Evolutionary conservation across 2,888 invertebrate genomes (phyloP).

Genomic region (Cheilosia vulpina): DNA sequence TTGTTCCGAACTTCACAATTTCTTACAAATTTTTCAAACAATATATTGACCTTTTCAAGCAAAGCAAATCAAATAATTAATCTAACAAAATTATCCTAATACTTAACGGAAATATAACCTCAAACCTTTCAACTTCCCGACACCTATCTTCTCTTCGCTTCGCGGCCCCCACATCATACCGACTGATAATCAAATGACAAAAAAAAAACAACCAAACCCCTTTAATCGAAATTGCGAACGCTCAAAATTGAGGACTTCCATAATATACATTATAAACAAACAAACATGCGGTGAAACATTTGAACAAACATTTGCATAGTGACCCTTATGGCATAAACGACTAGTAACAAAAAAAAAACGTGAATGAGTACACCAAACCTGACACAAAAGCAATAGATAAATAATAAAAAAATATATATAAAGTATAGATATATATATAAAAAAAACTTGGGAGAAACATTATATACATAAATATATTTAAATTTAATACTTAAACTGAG

Average conservation of each 20-base stretch:
- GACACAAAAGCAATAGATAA: slow-evolving; percentile 68
- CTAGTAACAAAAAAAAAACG: slow-evolving; percentile 13
- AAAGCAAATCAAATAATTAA: no score
- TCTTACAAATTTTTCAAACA: no score
- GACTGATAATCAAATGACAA: slow-evolving; percentile 39
- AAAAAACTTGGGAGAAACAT: slow-evolving; percentile 39
- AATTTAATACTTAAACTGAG: slow-evolving; percentile 66
- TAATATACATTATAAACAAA: slow-evolving; percentile 13
- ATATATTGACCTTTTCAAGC: no score
- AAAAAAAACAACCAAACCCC: slow-evolving; percentile 1
- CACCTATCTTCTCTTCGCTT: slow-evolving; percentile 2
- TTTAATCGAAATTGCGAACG: slow-evolving; percentile 50
- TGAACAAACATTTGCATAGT: slow-evolving; percentile 47
- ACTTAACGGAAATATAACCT: background rate
- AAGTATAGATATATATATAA: slow-evolving; percentile 6
- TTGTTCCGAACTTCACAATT: no score
- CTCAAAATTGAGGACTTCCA: slow-evolving; percentile 74
- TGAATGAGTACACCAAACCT: slow-evolving; percentile 57
- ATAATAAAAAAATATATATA: slow-evolving; percentile 14
- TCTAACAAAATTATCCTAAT: background rate
- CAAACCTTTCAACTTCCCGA: background rate
- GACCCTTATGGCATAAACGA: slow-evolving; percentile 41
- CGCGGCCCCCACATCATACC: slow-evolving; percentile 24
- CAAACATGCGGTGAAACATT: slow-evolving; percentile 34
- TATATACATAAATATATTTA: slow-evolving; percentile 53